Evolutionary conservation across 2,888 invertebrate species (phyloP), one percentile per base, ranked within the genome.

Genomic region (Cantharis nigra): DNA sequence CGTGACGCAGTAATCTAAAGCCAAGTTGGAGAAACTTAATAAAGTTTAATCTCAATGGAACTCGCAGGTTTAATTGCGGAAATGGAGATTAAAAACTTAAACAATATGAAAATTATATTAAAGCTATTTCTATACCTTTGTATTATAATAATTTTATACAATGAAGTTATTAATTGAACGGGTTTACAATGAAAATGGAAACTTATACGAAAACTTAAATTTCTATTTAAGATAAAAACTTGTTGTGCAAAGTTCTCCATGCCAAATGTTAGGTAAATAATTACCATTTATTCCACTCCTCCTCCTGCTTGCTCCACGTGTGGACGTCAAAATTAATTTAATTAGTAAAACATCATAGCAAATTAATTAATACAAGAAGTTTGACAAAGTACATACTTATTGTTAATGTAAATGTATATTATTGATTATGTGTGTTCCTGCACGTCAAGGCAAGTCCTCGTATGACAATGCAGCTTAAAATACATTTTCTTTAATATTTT

Each of bases 1-100:
- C 26, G 65, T 67, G 65, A 67, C 65, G 30, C 30, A 23, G 30
- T 69, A 69, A 30, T 63, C 78, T 70, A 69, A 67, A 73, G 71
- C 77, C 70, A 70, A 79, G 69, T 84, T 83, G 81, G 82, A 81
- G 84, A 82, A 85, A 85, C 85, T 86, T 86, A 85, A 85, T 86
- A 85, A 85, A 83, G 83, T 83, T 82, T 83, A 82, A 83, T 83
- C 82, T 76, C 78, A 16, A 79, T 80, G 80, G 79, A 78, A 79
- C 81, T 80, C 79, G 82, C 80, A 83, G 85, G 83, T 85, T 86
- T 86, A 86, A 86, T 86, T 85, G 85, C 85, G 86, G 86, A 86
- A 86, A 86, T 85, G 82, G 83, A 83, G 85, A 85, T 86, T 85
- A 85, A 86, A 86, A 86, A 86, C 85, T 86, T 86, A 84, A 85